Base-by-base conservation (phyloP, 2,888 invertebrate species). In the Cheilosia vernalis region DNA sequence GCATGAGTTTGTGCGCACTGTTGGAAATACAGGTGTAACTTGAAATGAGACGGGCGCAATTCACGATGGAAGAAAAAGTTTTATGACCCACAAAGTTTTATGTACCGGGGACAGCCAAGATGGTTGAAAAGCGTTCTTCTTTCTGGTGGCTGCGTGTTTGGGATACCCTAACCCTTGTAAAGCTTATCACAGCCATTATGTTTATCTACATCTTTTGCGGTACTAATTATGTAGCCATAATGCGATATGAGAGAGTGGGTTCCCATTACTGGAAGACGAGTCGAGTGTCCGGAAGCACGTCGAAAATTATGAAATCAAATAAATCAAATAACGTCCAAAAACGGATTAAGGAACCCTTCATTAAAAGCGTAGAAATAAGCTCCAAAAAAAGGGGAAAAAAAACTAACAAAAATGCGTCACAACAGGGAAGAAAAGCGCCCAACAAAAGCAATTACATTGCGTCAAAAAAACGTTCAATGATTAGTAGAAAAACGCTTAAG, bases 11-110 rank as follows among this genome's bases (percentile, higher is more conserved):
- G 13, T 37, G 13, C 13, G 37, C 13, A 10, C 13, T 37, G 10
- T 10, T 13, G 37, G 37, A 4, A 74, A 74, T 74, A 74, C 73
- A 74, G 74, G 69, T 79, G 69, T 74, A 69, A 74, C 67, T 78
- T 70, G n/a, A 27, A 47, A 61, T 58, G 19, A 19, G 10, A 10
- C 19, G n/a, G 44, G 30, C 37, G 9, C 10, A 13, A 37, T 37
- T 10, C 9, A 37, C 3, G 4, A 37, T 1, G 37, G 47, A 17
- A 37, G 24, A 17, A 37, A 49, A 63, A 56, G 37, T 73, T 73
- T 79, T 69, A 83, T 73, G 66, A 42, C 67, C 78, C 55, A 78
- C 56, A 63, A n/a, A 77, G 72, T 60, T 77, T 82, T 56, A n/a
- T n/a, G 53, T 67, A 73, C 21, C 10, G 42, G 66, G 42, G 30